Percentiles rank a stretch among this genome's conserved stretches.
Conservation (phyloP, 2,113 vertebrate species). For the Harpagus bidentatus region DNA sequence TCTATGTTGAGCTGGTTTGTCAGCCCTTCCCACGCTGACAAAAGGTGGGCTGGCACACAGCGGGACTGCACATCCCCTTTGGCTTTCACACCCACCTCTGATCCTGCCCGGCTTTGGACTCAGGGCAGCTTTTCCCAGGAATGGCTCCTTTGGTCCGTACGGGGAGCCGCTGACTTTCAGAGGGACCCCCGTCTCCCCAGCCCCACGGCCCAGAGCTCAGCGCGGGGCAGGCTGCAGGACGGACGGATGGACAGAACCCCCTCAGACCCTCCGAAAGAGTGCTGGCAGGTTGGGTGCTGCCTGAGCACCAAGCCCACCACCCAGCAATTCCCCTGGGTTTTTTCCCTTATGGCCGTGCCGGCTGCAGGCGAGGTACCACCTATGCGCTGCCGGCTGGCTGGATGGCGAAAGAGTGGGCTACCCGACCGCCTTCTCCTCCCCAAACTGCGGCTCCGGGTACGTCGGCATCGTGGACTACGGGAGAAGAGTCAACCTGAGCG, state of each 20-base stretch:
- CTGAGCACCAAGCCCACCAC: neutral
- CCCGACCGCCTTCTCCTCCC: constrained; percentile 84
- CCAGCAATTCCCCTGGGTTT: neutral
- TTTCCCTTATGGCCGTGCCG: neutral
- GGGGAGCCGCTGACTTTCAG: neutral
- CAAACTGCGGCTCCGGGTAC: constrained; percentile 82
- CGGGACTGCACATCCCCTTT: neutral
- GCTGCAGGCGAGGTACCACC: constrained; percentile 81
- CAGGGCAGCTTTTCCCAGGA: neutral
- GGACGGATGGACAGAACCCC: rapidly evolving
- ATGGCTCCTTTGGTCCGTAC: rapidly evolving
- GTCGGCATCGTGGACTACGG: constrained; percentile 94
- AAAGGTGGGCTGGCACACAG: neutral
- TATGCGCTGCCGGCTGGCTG: constrained; percentile 90
- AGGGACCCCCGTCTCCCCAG: rapidly evolving
- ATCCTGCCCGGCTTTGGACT: neutral
- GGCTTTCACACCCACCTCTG: neutral
- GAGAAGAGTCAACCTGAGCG: constrained; percentile 76
- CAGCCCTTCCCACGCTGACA: neutral
- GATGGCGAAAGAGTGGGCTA: constrained; percentile 80
- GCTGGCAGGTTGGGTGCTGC: neutral
- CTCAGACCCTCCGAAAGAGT: neutral
- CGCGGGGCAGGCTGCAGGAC: neutral
- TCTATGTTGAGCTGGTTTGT: neutral
- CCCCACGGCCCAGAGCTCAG: neutral